Evolutionary conservation across 2,797 vertebrate species (phyloP), one percentile per base, ranked within the genome.

Genomic region (Aldrovandia affinis): DNA sequence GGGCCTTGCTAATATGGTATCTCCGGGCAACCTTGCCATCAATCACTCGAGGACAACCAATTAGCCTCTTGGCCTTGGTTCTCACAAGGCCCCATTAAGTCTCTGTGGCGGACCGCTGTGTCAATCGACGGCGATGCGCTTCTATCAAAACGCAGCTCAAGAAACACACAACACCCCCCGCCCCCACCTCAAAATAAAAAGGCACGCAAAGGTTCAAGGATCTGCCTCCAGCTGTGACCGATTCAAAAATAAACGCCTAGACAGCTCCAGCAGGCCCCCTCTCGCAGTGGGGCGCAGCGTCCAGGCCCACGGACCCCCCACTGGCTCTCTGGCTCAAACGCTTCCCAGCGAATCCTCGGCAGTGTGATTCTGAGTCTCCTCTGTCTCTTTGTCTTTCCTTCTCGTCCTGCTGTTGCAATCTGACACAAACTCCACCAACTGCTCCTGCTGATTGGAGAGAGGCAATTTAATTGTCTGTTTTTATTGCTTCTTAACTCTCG

Each of bases 11-110:
- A 88, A 89, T 92, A 92, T 87, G 88, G 89, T 89, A 90, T 86
- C 80, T 90, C 86, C 85, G 85, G 80, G 87, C 86, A 92, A 91
- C 85, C 81, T 87, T 90, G 89, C 90, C 92, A 93, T 93, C 91
- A 93, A 87, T 93, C 93, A 93, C 89, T 87, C 82, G 73, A 92
- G 83, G 89, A 90, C 82, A 87, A 87, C 91, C 91, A 93, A 94
- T 95, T 92, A 94, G 89, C 89, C 88, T 89, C 39, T 87, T 85
- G 87, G 90, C 90, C 89, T 89, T 87, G 89, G 89, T 89, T 88
- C 87, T 88, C 65, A 50, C 78, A 52, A 70, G 86, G 85, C 77
- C 85, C 81, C 88, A 87, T 89, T 89, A 88, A 61, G 79, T 85
- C 83, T 86, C 85, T 83, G 78, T 83, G 86, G 82, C 78, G 85